Conservation (phyloP, 2,888 invertebrate species). For the Gymnoscelis rufifasciata region DNA sequence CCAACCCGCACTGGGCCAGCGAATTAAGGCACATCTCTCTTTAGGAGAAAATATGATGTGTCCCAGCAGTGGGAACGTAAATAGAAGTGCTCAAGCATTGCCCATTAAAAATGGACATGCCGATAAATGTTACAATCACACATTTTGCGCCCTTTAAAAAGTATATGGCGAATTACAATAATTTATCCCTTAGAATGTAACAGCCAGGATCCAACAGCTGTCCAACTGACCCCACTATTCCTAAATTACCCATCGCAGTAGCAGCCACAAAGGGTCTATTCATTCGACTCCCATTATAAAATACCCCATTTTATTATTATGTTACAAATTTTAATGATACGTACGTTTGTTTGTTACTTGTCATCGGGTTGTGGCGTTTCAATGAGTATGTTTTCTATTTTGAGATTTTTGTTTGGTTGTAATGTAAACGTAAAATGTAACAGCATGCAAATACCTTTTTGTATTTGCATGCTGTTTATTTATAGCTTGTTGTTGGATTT, state of each 20-base stretch:
- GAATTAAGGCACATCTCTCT: no score
- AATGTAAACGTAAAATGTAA: no score
- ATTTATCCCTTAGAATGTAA: conserved; percentile 63
- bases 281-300: conserved; percentile 70
- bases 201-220: conserved; percentile 47
- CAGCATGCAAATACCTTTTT: no score
- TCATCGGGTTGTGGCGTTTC: conserved; percentile 21
- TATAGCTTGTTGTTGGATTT: no score
- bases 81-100: no score
- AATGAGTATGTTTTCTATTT: background rate
- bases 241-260: conserved; percentile 59
- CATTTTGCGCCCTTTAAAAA: conserved; percentile 49
- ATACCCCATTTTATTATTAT: conserved; percentile 63
- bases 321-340: conserved; percentile 73
- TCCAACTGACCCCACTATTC: conserved; percentile 38
- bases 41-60: no score
- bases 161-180: conserved; percentile 61
- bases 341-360: conserved; percentile 38
- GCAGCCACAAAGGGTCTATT: conserved; percentile 52
- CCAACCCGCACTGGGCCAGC: no score
- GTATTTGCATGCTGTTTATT: no score
- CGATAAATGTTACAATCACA: no score
- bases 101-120: no score
- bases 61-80: no score
- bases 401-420: background rate